A percentile compares a stretch with the other conserved stretches of the same genome.
phyloP scores from a whole-genome alignment of 2,888 invertebrate genomes.

The Clepsis dumicolana region DNA sequence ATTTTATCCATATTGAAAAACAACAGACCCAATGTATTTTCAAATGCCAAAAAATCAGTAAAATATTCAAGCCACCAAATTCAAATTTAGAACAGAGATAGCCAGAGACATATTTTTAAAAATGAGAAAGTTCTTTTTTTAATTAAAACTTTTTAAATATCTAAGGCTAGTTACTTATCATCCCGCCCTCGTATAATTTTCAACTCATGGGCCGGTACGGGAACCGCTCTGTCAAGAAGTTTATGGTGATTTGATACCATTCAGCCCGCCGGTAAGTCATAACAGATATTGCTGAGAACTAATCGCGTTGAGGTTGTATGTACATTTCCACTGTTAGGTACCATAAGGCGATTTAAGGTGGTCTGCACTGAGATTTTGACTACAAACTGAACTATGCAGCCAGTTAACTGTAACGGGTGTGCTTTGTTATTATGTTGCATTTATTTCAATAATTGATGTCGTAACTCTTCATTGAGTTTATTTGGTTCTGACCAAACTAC shows the following conservation, averaged over 20 bases:
- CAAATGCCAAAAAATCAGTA: too few species aligned
- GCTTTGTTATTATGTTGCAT: not conserved
- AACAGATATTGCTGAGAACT: constrained; percentile 46
- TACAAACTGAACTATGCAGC: not conserved
- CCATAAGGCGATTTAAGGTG: not conserved
- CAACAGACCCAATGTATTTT: too few species aligned
- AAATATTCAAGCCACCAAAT: too few species aligned
- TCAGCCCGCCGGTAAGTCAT: constrained; percentile 72
- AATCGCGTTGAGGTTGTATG: constrained; percentile 12
- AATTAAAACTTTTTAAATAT: too few species aligned
- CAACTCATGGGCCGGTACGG: constrained; percentile 1
- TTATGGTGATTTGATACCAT: constrained; percentile 85
- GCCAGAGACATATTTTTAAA: too few species aligned
- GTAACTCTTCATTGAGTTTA: too few species aligned
- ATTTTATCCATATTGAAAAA: too few species aligned
- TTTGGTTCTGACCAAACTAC: too few species aligned
- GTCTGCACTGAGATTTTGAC: not conserved
- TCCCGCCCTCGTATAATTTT: not conserved
- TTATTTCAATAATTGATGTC: not conserved
- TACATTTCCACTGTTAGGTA: constrained; percentile 10
- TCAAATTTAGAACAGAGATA: too few species aligned
- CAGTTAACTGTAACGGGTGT: not conserved
- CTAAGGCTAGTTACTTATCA: too few species aligned
- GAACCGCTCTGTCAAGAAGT: constrained; percentile 41
- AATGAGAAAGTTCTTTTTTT: too few species aligned